These are phyloP conservation scores for Heterocephalus glaber DNA, from an alignment of 2,113 vertebrate genomes.

Conservation along the genomic window DNA sequence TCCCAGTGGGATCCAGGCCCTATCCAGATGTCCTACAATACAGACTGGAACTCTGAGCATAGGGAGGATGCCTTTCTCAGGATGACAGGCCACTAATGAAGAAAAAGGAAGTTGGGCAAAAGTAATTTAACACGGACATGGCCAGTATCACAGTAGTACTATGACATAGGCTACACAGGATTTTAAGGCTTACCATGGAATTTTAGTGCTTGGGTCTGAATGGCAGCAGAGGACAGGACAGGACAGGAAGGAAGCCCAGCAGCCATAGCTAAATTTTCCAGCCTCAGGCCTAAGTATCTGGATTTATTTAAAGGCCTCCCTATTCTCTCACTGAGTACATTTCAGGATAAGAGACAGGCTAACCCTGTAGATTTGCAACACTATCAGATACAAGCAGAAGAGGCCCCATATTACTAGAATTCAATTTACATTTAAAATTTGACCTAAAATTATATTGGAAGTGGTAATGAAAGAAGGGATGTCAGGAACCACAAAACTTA, in stretches of 20 bases:
- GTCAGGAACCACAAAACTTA: constrained; percentile 25
- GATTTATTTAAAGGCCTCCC: background rate
- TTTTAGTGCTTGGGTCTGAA: background rate
- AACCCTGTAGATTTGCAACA: background rate
- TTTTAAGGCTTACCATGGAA: background rate
- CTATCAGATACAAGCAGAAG: background rate
- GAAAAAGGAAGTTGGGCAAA: background rate
- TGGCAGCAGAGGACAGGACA: background rate
- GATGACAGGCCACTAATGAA: background rate
- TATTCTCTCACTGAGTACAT: background rate
- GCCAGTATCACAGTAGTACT: background rate
- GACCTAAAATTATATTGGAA: constrained; percentile 6
- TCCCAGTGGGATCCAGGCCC: constrained; percentile 20
- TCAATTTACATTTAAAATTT: constrained; percentile 52
- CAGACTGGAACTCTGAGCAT: background rate
- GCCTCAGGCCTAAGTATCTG: background rate
- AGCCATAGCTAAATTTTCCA: background rate
- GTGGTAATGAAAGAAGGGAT: background rate
- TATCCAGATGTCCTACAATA: constrained; percentile 39
- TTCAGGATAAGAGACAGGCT: background rate
- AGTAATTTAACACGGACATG: background rate
- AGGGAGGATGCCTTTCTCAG: background rate
- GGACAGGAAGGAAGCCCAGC: background rate
- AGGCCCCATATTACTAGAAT: background rate
- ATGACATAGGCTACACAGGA: background rate